A percentile compares a stretch with the other conserved stretches of the same genome.
These are phyloP conservation scores for Scytalopus superciliaris DNA, from an alignment of 2,113 vertebrate species.

Conservation along the genomic window DNA sequence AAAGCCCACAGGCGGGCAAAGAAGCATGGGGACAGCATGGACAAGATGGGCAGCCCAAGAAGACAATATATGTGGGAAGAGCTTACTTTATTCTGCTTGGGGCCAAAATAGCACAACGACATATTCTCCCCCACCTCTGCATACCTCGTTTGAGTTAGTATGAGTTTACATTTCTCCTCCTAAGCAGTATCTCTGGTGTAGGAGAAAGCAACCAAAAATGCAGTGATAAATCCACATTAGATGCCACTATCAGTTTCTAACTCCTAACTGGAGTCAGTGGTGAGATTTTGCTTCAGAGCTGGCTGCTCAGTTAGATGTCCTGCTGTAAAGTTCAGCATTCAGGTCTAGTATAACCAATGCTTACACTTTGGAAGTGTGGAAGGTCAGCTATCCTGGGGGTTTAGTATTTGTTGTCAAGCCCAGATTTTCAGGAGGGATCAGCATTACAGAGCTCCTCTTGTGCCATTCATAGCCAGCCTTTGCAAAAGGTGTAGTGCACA, in stretches of 20 bases:
- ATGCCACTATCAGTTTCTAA: not conserved
- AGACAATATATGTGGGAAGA: accelerated
- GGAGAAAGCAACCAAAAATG: not conserved
- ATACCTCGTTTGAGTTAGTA: not conserved
- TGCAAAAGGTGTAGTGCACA: not conserved
- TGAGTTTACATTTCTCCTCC: not conserved
- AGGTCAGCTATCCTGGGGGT: not conserved
- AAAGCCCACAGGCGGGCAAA: not conserved
- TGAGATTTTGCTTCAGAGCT: not conserved
- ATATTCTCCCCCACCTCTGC: not conserved
- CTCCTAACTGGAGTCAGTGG: not conserved
- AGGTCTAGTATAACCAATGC: not conserved
- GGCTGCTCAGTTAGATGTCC: not conserved
- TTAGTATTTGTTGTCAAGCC: not conserved
- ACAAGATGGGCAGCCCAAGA: not conserved
- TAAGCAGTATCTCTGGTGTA: not conserved
- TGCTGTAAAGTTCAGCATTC: not conserved
- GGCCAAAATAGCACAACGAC: not conserved
- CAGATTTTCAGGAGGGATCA: constrained; percentile 3
- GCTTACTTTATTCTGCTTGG: not conserved
- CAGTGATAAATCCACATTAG: not conserved
- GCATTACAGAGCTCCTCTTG: not conserved
- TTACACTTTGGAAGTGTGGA: not conserved
- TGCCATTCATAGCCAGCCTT: not conserved
- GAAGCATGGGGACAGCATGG: not conserved